phyloP scores from a whole-genome alignment of 2,888 invertebrate species.

The Hyppa rectilinea region DNA sequence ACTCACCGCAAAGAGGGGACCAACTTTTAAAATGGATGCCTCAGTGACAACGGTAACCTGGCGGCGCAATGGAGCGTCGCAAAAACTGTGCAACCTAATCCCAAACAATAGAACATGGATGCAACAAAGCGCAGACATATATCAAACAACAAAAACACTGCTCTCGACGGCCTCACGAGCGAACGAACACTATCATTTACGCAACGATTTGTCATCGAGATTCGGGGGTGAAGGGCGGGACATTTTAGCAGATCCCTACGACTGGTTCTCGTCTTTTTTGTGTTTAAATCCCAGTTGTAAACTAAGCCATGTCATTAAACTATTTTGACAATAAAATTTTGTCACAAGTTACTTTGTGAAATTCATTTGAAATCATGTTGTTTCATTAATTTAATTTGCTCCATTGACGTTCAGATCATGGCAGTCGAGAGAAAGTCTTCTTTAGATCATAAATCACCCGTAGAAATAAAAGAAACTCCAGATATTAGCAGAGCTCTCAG shows the following conservation, averaged over 20 bases:
- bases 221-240: slow-evolving; percentile 77
- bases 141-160: slow-evolving; percentile 89
- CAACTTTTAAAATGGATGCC: slow-evolving; percentile 48
- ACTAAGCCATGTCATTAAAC: neutral
- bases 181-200: slow-evolving; percentile 89
- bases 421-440: too few species aligned
- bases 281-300: neutral
- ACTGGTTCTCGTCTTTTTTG: slow-evolving; percentile 59
- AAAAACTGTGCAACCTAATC: slow-evolving; percentile 78
- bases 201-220: slow-evolving; percentile 90
- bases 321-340: neutral
- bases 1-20: slow-evolving; percentile 24
- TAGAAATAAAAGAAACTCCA: neutral
- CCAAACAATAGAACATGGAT: slow-evolving; percentile 77
- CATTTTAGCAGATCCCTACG: slow-evolving; percentile 75
- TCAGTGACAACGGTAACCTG: slow-evolving; percentile 56
- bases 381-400: neutral
- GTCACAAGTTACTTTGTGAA: neutral
- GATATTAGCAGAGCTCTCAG: neutral
- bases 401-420: neutral
- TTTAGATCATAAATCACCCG: neutral
- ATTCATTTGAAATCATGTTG: neutral
- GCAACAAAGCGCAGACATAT: slow-evolving; percentile 85
- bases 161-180: slow-evolving; percentile 73
- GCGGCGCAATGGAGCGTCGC: slow-evolving; percentile 71